These are phyloP conservation scores for Clinocottus analis DNA, from an alignment of 2,113 vertebrate genomes.

Conservation along the genomic window DNA sequence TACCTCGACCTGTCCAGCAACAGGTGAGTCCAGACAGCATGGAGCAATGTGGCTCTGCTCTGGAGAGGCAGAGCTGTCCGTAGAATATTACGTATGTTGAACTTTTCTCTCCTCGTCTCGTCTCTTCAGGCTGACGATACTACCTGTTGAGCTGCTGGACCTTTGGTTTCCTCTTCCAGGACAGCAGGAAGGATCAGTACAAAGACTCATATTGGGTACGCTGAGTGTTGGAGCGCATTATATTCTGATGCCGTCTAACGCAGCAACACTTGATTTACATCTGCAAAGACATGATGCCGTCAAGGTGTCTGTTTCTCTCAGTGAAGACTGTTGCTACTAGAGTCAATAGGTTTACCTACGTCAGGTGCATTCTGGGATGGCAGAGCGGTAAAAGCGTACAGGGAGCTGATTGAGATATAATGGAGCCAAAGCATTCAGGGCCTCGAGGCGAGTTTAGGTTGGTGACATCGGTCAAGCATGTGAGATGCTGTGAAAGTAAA, in stretches of 20 bases:
- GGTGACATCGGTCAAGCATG: no score
- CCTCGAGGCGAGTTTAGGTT: background rate
- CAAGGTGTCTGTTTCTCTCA: background rate
- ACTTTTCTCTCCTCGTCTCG: background rate
- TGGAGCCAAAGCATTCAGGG: background rate
- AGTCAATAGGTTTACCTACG: background rate
- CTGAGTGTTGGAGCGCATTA: constrained; percentile 6
- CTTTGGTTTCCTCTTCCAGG: constrained; percentile 75
- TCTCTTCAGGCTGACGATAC: constrained; percentile 61
- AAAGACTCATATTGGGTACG: constrained; percentile 71
- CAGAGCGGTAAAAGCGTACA: background rate
- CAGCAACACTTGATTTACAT: background rate
- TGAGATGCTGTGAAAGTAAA: no score
- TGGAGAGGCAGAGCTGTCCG: background rate
- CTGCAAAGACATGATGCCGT: background rate
- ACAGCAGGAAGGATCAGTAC: constrained; percentile 31
- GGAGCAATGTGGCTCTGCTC: background rate
- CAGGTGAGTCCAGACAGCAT: constrained; percentile 73
- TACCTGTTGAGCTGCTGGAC: constrained; percentile 72
- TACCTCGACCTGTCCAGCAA: constrained; percentile 95
- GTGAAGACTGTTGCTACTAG: background rate
- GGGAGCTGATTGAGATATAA: background rate
- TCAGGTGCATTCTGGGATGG: no score
- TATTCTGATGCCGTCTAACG: background rate
- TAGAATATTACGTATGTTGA: background rate